Base-by-base conservation (phyloP, 23 tunicate species). In the Halocynthia aurantium region DNA sequence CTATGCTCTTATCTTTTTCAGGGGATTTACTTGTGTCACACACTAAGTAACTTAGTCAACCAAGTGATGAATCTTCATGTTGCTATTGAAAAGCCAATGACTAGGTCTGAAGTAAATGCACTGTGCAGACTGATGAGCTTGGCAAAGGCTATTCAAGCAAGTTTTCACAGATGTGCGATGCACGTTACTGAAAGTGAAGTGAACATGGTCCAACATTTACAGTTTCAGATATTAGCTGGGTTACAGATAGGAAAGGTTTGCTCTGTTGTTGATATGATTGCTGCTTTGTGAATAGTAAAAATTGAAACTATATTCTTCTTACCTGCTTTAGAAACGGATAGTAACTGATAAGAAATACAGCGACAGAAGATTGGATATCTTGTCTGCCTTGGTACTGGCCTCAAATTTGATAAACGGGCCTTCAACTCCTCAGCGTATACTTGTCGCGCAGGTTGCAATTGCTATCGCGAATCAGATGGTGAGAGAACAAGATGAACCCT, bases 111-210 rank as follows among this genome's bases (percentile, higher is more conserved):
- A 74, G 98, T 92, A 13, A 60, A 82, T 12, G 85, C 85, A 6
- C 82, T 92, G 11, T 92, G 89, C 67, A 87, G 87, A 81, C 74
- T 92, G 77, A 82, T 92, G 76, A 76, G 95, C 52, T 74, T 92
- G 68, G 69, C 75, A 52, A 92, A 92, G 67, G 85, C 92, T 58
- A 80, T 86, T n/a, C 57, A 82, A 17, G 85, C 74, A 7, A 64
- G 77, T 51, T 92, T 86, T 72, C 62, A 77, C 81, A 62, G 73
- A 13, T 69, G 75, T 65, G 84, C 91, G 7, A 75, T 80, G 81
- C 75, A 73, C 17, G 73, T 79, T 44, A 63, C 84, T 4, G 73
- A 78, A 54, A 86, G 84, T 57, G 62, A 77, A 51, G 67, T 70
- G 50, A 87, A 86, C 52, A 82, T 92, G n/a, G 80, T 92, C 18